Percentiles rank a stretch among this genome's conserved stretches.
Evolutionary conservation across 1,140 invertebrate species (phyloP).

Genomic region (Lerema accius): DNA sequence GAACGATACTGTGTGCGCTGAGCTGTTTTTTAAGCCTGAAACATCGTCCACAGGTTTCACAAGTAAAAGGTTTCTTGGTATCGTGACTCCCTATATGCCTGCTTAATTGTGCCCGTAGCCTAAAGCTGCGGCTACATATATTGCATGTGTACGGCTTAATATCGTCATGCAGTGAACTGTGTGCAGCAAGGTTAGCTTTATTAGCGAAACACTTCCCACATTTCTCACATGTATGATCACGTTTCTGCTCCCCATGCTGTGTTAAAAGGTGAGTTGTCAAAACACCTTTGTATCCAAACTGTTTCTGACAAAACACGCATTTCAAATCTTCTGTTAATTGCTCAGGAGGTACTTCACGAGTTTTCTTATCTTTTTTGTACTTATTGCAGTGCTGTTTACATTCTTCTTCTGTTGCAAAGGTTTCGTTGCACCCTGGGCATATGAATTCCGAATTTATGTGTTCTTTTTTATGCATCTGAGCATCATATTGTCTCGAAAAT

Average conservation of each 20-base stretch:
- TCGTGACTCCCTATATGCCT: conserved; percentile 86
- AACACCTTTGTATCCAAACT: conserved; percentile 64
- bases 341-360: conserved; percentile 31
- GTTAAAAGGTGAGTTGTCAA: conserved; percentile 56
- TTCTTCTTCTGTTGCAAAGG: conserved; percentile 36
- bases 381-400: conserved; percentile 36
- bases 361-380: conserved; percentile 40
- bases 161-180: conserved; percentile 63
- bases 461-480: conserved; percentile 31
- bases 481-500: conserved; percentile 33
- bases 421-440: conserved; percentile 43
- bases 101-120: conserved; percentile 55
- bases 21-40: conserved; percentile 84
- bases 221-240: conserved; percentile 66
- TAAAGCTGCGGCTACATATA: conserved; percentile 64
- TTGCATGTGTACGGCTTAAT: conserved; percentile 58
- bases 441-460: conserved; percentile 34
- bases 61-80: conserved; percentile 88
- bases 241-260: conserved; percentile 55
- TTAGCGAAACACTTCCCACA: conserved; percentile 68
- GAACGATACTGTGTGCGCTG: conserved; percentile 81
- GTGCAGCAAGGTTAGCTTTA: conserved; percentile 58
- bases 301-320: conserved; percentile 61
- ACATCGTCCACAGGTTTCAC: conserved; percentile 87
- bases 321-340: conserved; percentile 42